Base-by-base conservation (phyloP, 2,797 vertebrate genomes). In the Emys orbicularis region DNA sequence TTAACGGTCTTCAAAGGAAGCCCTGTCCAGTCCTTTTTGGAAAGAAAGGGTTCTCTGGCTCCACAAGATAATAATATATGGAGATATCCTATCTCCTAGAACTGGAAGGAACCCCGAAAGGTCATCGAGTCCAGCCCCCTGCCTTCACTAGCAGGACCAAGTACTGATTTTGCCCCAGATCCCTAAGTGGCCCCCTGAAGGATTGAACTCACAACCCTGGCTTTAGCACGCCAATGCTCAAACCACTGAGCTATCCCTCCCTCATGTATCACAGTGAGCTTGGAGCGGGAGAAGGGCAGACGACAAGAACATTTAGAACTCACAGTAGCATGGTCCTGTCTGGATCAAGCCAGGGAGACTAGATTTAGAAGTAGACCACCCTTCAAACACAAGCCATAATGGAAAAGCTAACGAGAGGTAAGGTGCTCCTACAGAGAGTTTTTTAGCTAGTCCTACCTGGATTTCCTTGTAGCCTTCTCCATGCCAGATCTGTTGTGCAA, bases 371-470 rank as follows among this genome's bases (percentile, higher is more conserved):
- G 65, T 23, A 72, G 18, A 72, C 41, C 31, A 61, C 7, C 31
- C 59, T 61, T 34, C 31, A 61, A 34, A 61, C 59, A 61, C 29
- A 72, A 41, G 19, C 65, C 10, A 3, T 37, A 72, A 41, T 6
- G n/a, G 65, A 77, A 47, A 15, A 49, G 8, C 12, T 16, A 49
- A 49, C 4, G 1, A 77, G 44, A 1, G 6, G 44, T 4, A 49
- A 3, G 27, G 4, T 49, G 31, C 31, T 23, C 5, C 5, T 84
- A 83, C 27, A 16, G 31, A 16, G 31, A 68, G 7, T 90, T 56
- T 88, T 50, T 52, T n/a, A 90, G 44, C 7, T 44, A 5, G 80
- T 12, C 83, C 57, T 96, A 99, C 99, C 99, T 98, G 87, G 98
- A 96, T 84, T 96, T 97, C 79, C 97, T 97, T 9, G 93, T 91